phyloP scores from a whole-genome alignment of 2,888 invertebrate species.

The Lutraria lutraria region DNA sequence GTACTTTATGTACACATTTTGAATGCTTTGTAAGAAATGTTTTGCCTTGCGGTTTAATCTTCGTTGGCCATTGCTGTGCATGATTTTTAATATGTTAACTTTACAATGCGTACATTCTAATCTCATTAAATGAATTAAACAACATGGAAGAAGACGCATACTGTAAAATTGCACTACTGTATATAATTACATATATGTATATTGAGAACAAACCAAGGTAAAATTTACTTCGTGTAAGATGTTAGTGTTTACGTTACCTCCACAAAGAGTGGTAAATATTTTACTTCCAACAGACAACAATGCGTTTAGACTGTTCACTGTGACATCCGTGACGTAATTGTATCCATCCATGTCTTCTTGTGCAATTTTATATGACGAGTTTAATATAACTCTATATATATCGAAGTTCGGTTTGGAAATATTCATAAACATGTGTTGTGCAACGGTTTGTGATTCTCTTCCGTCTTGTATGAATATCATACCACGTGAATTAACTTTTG shows the following conservation, averaged over 20 bases:
- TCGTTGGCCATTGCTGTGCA: no score
- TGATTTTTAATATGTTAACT: background rate
- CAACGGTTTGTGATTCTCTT: background rate
- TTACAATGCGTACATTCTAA: background rate
- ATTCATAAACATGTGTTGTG: background rate
- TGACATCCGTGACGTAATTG: background rate
- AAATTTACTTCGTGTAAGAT: background rate
- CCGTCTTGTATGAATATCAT: constrained; percentile 15
- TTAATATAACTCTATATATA: constrained; percentile 22
- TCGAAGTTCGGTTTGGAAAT: background rate
- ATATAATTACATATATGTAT: no score
- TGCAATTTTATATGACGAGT: background rate
- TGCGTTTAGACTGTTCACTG: background rate
- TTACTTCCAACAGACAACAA: background rate
- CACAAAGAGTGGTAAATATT: constrained; percentile 1
- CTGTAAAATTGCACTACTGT: background rate
- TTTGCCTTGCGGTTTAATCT: no score
- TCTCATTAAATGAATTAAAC: background rate
- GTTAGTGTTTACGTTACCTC: background rate
- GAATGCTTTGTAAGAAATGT: background rate
- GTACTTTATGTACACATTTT: no score
- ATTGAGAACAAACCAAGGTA: no score
- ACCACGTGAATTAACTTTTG: background rate
- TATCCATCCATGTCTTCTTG: background rate
- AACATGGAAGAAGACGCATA: background rate